Conservation (phyloP, 1,140 invertebrate species). For the Papilio machaon region DNA sequence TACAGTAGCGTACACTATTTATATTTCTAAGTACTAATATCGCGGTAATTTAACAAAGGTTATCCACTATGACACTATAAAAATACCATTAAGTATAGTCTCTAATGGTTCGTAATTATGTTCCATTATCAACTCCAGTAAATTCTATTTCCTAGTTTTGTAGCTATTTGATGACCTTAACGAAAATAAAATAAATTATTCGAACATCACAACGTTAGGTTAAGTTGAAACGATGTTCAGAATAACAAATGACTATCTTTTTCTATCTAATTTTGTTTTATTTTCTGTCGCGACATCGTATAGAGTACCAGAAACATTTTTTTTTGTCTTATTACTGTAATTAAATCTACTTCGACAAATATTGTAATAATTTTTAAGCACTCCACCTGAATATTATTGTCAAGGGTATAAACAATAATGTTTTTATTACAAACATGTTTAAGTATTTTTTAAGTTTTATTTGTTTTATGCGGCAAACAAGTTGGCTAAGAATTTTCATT, state of each 20-base stretch:
- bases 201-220: constrained; percentile 26
- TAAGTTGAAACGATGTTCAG: constrained; percentile 19
- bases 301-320: not conserved
- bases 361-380: no score
- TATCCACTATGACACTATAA: no score
- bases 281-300: not conserved
- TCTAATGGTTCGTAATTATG: not conserved
- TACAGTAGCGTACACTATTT: no score
- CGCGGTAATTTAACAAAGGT: no score
- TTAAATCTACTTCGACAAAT: not conserved
- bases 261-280: not conserved
- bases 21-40: no score
- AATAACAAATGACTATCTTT: constrained; percentile 1
- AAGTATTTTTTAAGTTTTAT: no score
- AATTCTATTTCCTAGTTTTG: not conserved
- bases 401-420: no score
- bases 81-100: no score
- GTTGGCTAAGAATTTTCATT: not conserved
- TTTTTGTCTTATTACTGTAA: not conserved
- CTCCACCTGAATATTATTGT: no score
- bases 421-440: no score
- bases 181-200: constrained; percentile 31
- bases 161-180: constrained; percentile 8
- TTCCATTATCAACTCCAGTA: not conserved
- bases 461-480: not conserved